phyloP scores from a whole-genome alignment of 2,113 vertebrate genomes.

The Helogale parvula region DNA sequence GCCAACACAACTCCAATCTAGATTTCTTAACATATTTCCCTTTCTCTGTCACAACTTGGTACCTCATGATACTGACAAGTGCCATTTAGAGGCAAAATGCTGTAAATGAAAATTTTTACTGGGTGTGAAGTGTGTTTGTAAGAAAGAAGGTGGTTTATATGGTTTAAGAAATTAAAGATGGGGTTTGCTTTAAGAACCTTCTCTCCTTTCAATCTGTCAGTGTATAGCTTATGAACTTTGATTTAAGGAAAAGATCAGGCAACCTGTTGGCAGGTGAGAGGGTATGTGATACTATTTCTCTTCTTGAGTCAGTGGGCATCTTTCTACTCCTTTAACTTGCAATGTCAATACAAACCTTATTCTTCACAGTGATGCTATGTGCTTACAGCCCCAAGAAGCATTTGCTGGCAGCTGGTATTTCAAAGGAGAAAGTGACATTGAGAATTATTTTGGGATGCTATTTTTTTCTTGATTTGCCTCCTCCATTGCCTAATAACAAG shows the following conservation, averaged over 20 bases:
- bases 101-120: constrained; percentile 48
- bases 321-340: neutral
- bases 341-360: neutral
- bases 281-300: neutral
- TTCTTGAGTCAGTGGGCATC: neutral
- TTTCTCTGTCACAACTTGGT: constrained; percentile 42
- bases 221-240: constrained; percentile 29
- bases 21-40: constrained; percentile 53
- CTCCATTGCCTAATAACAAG: neutral
- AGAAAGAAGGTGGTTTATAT: constrained; percentile 23
- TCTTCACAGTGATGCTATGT: neutral
- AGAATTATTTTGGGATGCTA: neutral
- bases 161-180: constrained; percentile 33
- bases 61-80: constrained; percentile 42
- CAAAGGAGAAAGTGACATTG: neutral
- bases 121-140: constrained; percentile 47
- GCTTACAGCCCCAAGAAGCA: neutral
- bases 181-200: constrained; percentile 13
- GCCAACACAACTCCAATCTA: constrained; percentile 16
- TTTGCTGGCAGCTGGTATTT: neutral
- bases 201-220: neutral
- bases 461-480: constrained; percentile 7
- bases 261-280: neutral
- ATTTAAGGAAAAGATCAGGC: constrained; percentile 26
- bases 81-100: constrained; percentile 29